These are phyloP conservation scores for Sigmodon hispidus DNA, from an alignment of 2,113 vertebrate genomes.

Conservation along the genomic window DNA sequence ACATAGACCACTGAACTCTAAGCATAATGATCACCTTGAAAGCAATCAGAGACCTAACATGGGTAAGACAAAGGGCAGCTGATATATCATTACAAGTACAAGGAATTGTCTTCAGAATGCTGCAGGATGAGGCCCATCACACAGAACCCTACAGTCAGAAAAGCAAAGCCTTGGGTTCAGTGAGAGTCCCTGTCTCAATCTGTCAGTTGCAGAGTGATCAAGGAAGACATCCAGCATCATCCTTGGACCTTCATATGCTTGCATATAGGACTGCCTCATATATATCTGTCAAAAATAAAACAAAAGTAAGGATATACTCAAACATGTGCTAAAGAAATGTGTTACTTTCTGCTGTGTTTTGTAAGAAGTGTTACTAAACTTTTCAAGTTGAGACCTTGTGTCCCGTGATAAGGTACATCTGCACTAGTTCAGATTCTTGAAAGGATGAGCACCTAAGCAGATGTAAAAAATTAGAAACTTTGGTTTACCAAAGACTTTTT, in stretches of 20 bases:
- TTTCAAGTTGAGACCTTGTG: neutral
- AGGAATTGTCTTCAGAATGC: neutral
- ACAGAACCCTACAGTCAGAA: neutral
- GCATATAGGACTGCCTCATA: neutral
- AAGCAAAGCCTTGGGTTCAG: neutral
- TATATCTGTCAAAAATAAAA: neutral
- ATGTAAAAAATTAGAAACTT: neutral
- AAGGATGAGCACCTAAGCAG: neutral
- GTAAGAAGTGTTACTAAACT: neutral
- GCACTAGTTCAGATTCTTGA: neutral
- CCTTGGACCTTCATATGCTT: neutral
- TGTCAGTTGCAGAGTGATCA: neutral
- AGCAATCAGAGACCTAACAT: neutral
- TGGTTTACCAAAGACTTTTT: neutral
- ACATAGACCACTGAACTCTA: neutral
- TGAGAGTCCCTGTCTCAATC: neutral
- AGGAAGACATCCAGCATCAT: neutral
- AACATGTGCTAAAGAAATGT: neutral
- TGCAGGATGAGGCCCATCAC: neutral
- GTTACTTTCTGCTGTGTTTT: neutral
- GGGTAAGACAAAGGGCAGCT: fast-evolving
- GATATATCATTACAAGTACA: neutral
- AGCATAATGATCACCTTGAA: neutral
- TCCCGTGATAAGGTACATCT: neutral
- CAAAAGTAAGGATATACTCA: neutral